A percentile compares a stretch with the other conserved stretches of the same genome.
Evolutionary conservation across 2,113 vertebrate genomes (phyloP).

Genomic region (Aspiorhynchus laticeps): DNA sequence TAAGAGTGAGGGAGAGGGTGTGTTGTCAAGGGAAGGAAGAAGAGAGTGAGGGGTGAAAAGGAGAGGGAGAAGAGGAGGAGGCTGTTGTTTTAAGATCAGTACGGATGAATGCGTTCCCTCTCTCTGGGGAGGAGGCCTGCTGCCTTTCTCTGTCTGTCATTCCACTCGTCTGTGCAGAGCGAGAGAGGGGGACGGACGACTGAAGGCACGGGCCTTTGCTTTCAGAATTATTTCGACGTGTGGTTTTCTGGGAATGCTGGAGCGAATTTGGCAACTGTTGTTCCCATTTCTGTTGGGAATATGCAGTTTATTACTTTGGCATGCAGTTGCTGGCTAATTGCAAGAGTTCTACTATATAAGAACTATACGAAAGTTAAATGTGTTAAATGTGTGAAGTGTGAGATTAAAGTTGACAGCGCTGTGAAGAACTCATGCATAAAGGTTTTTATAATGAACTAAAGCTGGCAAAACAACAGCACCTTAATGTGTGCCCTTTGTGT

Average conservation of each 20-base stretch:
- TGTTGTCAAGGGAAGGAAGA: constrained; percentile 39
- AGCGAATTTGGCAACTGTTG: neutral
- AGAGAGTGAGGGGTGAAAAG: constrained; percentile 36
- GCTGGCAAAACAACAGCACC: constrained; percentile 21
- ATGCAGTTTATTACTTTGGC: neutral
- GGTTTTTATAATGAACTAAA: constrained; percentile 27
- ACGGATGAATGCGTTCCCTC: constrained; percentile 73
- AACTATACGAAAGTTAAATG: neutral
- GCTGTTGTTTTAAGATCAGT: constrained; percentile 83
- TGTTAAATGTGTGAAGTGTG: constrained; percentile 6
- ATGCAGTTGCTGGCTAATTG: neutral
- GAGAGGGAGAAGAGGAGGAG: constrained; percentile 53
- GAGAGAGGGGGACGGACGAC: constrained; percentile 58
- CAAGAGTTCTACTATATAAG: neutral
- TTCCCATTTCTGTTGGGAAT: neutral
- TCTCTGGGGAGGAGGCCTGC: constrained; percentile 71
- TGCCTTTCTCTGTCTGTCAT: constrained; percentile 75
- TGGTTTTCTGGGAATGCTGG: neutral
- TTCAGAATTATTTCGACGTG: neutral
- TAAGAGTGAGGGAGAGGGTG: constrained; percentile 9
- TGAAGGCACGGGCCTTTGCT: constrained; percentile 40
- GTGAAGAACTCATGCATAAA: constrained; percentile 17
- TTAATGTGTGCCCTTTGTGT: neutral
- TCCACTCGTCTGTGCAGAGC: constrained; percentile 65
- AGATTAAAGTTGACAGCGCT: constrained; percentile 14